Evolutionary conservation across 1,140 invertebrate genomes (phyloP).

Genomic region (Scaptodrosophila lebanonensis): DNA sequence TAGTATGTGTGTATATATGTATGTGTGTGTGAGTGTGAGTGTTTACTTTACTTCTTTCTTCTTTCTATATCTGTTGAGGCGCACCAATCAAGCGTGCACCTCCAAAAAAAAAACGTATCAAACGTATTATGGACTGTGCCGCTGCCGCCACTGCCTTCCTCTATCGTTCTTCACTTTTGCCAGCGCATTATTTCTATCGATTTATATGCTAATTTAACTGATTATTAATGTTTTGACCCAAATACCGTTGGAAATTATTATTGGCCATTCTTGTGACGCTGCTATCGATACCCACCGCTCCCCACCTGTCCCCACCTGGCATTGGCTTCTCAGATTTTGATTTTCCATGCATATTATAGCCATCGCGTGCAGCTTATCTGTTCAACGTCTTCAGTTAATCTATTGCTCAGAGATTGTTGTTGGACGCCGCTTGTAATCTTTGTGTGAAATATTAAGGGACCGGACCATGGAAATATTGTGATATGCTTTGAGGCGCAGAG

Average conservation of each 20-base stretch:
- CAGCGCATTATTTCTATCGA: constrained; percentile 47
- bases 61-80: neutral
- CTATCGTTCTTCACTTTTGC: constrained; percentile 1
- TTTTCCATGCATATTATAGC: constrained; percentile 21
- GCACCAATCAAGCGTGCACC: constrained; percentile 5
- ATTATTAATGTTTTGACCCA: constrained; percentile 77
- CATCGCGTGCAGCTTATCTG: constrained; percentile 16
- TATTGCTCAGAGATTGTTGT: constrained; percentile 7
- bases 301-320: constrained; percentile 13
- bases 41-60: neutral
- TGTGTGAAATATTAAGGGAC: constrained; percentile 33
- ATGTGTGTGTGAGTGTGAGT: constrained; percentile 15
- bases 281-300: constrained; percentile 40
- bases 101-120: constrained; percentile 11
- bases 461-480: constrained; percentile 36
- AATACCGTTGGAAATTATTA: constrained; percentile 71
- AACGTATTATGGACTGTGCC: constrained; percentile 11
- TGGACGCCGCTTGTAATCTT: constrained; percentile 11
- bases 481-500: constrained; percentile 6
- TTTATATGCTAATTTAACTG: constrained; percentile 76
- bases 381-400: constrained; percentile 42
- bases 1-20: too few relatives aligned
- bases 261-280: constrained; percentile 63
- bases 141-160: constrained; percentile 7
- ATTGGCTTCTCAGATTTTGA: constrained; percentile 19